Evolutionary conservation across 92 coral and sea anemone genomes (phyloP), one percentile per base, ranked within the genome.

Genomic region (Nematostella vectensis): DNA sequence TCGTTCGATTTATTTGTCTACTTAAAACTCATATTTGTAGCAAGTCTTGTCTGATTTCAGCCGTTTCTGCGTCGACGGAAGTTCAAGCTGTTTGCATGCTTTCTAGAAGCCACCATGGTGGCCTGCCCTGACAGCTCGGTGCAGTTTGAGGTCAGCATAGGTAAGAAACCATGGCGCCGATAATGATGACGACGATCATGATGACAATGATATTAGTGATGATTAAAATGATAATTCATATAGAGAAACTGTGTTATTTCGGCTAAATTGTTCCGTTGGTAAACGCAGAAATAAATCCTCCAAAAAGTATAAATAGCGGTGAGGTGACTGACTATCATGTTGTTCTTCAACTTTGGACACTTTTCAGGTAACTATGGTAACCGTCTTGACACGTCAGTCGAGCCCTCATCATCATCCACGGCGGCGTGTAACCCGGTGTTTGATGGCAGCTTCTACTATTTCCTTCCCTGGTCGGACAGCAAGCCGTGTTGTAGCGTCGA

Each of bases 401-500:
- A 76, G 8, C 97, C 95, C 0, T 85, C 95, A 2, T 78, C 97
- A 21, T 85, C 97, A 18, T 80, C 97, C 1, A 89, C 97, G 2
- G 78, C 82, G 19, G 74, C 97, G 3, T 69, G 88, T 6, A 89
- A 89, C 45, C 87, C 97, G 33, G 81, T 89, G 21, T 89, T 80
- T 57, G 97, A 89, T 39, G 97, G 97, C 25, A 70, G 85, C 57
- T 70, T 47, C 40, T 89, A 89, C 58, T 85, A 89, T 58, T 89
- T 67, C 39, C 76, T 89, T 11, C 97, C 97, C 0, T 89, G 95
- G 94, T 74, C 82, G 43, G 81, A 70, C 28, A 85, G 69, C 11
- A 89, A 89, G 26, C 96, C 96, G n/a, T 89, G 97, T 39, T 75
- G 89, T 24, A 67, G 78, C 18, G 97, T 89, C 0, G 97, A 89